A percentile compares a stretch with the other conserved stretches of the same genome.
These are phyloP conservation scores for Hypocryptadius cinnamomeus DNA, from an alignment of 2,113 vertebrate genomes.

Conservation along the genomic window DNA sequence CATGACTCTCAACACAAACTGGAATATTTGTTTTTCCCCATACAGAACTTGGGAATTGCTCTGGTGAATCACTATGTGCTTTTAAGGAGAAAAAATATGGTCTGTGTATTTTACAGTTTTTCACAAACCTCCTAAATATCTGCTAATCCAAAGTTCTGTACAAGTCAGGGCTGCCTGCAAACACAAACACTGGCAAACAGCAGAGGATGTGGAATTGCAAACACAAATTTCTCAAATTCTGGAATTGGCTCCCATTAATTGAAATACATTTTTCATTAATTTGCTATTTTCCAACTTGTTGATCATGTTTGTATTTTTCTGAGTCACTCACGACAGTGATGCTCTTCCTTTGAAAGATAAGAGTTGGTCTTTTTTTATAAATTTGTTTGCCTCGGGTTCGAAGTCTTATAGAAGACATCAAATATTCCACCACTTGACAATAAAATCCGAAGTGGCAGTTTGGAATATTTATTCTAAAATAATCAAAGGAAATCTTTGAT, in stretches of 20 bases:
- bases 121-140: neutral
- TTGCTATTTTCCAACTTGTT: neutral
- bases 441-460: neutral
- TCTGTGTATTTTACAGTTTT: neutral
- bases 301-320: neutral
- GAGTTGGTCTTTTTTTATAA: neutral
- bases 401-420: constrained; percentile 27
- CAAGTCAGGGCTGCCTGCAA: neutral
- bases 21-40: neutral
- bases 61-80: neutral
- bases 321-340: neutral
- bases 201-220: neutral
- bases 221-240: neutral
- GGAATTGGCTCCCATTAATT: neutral
- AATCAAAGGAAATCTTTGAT: constrained; percentile 41
- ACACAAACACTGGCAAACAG: neutral
- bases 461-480: constrained; percentile 33
- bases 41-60: neutral
- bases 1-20: neutral
- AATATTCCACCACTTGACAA: constrained; percentile 15
- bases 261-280: neutral
- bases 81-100: neutral
- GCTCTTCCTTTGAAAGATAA: constrained; percentile 1
- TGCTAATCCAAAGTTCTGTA: neutral
- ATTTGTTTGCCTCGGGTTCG: neutral